A percentile compares a stretch with the other conserved stretches of the same genome.
These are phyloP conservation scores for Urophycis tenuis DNA, from an alignment of 2,797 vertebrate species.

Conservation along the genomic window DNA sequence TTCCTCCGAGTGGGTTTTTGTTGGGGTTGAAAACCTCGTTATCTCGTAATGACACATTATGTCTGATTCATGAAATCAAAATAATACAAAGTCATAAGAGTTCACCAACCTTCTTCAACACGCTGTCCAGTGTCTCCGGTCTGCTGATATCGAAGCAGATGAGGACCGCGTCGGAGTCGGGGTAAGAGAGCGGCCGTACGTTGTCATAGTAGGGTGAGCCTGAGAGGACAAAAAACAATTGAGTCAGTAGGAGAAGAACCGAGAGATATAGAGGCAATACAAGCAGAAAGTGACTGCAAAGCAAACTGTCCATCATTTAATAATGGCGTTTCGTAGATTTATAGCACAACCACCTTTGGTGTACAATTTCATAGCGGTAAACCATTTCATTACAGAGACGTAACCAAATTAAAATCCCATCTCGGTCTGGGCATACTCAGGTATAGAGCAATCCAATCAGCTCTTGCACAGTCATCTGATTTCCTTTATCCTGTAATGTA, in stretches of 20 bases:
- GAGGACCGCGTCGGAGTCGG: slow-evolving; percentile 79
- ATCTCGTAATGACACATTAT: background rate
- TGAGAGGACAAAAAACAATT: slow-evolving; percentile 35
- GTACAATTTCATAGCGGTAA: background rate
- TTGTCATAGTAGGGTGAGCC: slow-evolving; percentile 84
- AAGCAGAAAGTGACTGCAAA: background rate
- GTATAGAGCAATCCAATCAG: slow-evolving; percentile 1
- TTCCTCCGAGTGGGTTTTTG: background rate
- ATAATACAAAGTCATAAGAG: background rate
- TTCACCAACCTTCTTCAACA: slow-evolving; percentile 79
- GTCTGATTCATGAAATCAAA: background rate
- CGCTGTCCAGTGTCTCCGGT: slow-evolving; percentile 81
- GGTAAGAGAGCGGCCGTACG: slow-evolving; percentile 80
- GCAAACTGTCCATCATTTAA: background rate
- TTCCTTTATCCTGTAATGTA: slow-evolving; percentile 1
- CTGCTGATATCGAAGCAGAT: slow-evolving; percentile 83
- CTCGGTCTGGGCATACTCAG: background rate
- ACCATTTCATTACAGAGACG: background rate
- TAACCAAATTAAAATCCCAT: background rate
- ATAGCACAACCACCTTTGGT: background rate
- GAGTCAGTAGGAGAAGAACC: background rate
- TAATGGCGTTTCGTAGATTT: background rate
- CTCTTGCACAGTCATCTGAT: background rate
- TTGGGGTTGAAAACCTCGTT: background rate
- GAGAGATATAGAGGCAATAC: too few species aligned